Percentiles rank a stretch among this genome's conserved stretches.
Evolutionary conservation across 2,888 invertebrate species (phyloP).

Genomic region (Acanthosepion lycidas): DNA sequence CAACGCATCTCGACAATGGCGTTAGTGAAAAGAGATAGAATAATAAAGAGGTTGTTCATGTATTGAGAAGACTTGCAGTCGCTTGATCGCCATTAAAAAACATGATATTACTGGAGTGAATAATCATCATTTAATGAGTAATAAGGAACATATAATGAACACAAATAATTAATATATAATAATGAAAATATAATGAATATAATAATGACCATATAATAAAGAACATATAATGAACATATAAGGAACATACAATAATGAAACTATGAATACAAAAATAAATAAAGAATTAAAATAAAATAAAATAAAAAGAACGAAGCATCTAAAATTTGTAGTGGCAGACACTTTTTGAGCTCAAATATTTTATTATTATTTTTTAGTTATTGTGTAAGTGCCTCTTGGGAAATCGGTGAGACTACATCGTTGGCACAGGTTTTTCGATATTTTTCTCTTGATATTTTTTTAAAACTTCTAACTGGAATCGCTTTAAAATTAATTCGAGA

Average conservation of each 20-base stretch:
- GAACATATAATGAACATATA: no score
- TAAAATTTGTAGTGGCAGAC: background rate
- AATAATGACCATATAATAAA: background rate
- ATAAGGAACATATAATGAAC: background rate
- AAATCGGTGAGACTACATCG: constrained; percentile 33
- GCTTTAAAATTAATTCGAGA: background rate
- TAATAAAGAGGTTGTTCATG: background rate
- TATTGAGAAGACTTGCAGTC: background rate
- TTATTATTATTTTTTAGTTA: background rate
- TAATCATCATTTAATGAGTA: background rate
- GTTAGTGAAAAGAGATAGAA: background rate
- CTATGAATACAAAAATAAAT: background rate
- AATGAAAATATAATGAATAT: background rate
- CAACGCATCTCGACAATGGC: no score
- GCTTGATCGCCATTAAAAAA: background rate
- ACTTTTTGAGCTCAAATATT: background rate
- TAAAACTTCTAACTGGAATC: background rate
- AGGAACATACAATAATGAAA: background rate
- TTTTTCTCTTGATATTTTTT: background rate
- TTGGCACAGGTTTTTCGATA: background rate
- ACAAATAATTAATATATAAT: background rate
- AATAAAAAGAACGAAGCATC: background rate
- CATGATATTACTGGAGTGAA: background rate
- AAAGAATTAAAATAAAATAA: background rate
- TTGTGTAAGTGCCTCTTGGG: background rate